phyloP scores from a whole-genome alignment of 2,113 vertebrate genomes.

The Larimichthys polyactis region DNA sequence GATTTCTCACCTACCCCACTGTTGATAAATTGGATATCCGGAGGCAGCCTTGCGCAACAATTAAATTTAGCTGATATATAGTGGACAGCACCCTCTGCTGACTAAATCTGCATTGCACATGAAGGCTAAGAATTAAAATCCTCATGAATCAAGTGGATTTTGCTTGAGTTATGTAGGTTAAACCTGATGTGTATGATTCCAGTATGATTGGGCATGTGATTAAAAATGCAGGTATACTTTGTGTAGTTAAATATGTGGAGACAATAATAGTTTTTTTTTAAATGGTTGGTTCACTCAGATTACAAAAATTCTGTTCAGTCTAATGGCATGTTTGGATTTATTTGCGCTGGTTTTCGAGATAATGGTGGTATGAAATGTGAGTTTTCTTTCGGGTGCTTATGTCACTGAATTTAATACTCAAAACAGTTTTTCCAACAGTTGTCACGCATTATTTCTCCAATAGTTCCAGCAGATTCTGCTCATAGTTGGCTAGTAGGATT shows the following conservation, averaged over 20 bases:
- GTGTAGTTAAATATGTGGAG: background rate
- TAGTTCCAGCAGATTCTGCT: background rate
- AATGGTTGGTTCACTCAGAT: background rate
- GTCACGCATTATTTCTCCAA: background rate
- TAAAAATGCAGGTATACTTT: background rate
- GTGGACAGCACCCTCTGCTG: conserved; percentile 80
- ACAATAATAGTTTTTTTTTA: background rate
- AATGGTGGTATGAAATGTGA: background rate
- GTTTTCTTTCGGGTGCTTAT: background rate
- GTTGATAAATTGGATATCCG: conserved; percentile 77
- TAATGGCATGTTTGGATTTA: background rate
- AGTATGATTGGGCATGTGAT: background rate
- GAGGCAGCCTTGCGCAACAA: conserved; percentile 70
- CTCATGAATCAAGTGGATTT: conserved; percentile 5
- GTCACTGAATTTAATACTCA: background rate
- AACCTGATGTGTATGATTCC: background rate
- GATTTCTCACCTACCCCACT: conserved; percentile 79
- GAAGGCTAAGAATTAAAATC: background rate
- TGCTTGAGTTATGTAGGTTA: background rate
- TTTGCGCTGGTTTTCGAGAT: background rate
- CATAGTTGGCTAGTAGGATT: background rate
- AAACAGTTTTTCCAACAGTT: background rate
- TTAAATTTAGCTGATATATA: conserved; percentile 52
- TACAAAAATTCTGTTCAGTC: background rate
- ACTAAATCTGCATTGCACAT: background rate